phyloP scores from a whole-genome alignment of 2,888 invertebrate genomes.

The Petrolisthes manimaculis region DNA sequence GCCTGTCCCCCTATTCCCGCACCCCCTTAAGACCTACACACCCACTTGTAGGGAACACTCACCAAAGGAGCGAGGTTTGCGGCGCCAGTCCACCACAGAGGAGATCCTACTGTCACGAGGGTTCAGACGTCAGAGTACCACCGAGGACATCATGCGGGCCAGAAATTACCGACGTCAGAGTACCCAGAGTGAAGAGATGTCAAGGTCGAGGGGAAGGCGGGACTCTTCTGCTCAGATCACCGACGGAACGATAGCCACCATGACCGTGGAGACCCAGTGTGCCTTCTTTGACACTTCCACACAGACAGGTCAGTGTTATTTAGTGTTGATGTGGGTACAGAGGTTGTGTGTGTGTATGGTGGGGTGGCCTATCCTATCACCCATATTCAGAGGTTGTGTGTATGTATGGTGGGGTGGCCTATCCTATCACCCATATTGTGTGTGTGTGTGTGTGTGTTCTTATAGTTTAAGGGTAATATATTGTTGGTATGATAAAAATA shows the following conservation, averaged over 20 bases:
- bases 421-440: too few relatives aligned
- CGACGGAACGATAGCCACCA: slow-evolving; percentile 90
- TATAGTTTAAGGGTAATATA: too few relatives aligned
- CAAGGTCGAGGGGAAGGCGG: slow-evolving; percentile 77
- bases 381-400: too few relatives aligned
- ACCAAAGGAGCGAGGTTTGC: slow-evolving; percentile 72
- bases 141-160: slow-evolving; percentile 92
- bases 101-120: slow-evolving; percentile 91
- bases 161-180: slow-evolving; percentile 90
- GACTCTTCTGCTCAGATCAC: slow-evolving; percentile 92
- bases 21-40: too few relatives aligned
- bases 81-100: slow-evolving; percentile 90
- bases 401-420: too few relatives aligned
- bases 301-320: slow-evolving; percentile 66
- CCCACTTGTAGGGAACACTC: slow-evolving; percentile 87
- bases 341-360: too few relatives aligned
- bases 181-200: slow-evolving; percentile 85
- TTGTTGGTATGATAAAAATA: too few relatives aligned
- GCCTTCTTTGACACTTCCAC: slow-evolving; percentile 66
- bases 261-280: slow-evolving; percentile 85
- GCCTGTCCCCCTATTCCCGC: too few relatives aligned
- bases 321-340: too few relatives aligned
- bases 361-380: too few relatives aligned
- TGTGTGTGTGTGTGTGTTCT: neutral
- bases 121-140: slow-evolving; percentile 89